Percentiles rank a stretch among this genome's conserved stretches.
Conservation (phyloP, 1,140 invertebrate genomes). For the Atta cephalotes region DNA sequence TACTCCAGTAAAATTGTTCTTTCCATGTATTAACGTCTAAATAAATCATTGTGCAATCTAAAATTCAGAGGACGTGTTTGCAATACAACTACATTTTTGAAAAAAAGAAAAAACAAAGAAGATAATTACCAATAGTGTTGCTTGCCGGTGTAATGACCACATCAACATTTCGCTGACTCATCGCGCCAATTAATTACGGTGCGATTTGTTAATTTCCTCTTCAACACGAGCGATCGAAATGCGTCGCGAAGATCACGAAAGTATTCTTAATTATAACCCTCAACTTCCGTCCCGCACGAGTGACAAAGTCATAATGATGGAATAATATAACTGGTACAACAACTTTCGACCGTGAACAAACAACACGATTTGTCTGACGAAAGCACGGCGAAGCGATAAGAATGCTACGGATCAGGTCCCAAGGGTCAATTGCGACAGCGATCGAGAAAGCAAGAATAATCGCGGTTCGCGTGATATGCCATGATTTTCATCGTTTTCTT, state of each 20-base stretch:
- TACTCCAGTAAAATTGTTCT: too few species aligned
- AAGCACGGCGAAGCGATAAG: conserved; percentile 68
- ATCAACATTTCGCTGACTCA: conserved; percentile 47
- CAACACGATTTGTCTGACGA: conserved; percentile 33
- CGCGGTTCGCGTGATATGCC: conserved; percentile 13
- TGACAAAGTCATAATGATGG: conserved; percentile 48
- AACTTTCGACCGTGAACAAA: conserved; percentile 54
- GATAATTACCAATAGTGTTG: conserved; percentile 60
- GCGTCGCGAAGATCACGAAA: not conserved
- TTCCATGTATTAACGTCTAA: not conserved
- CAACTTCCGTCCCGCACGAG: conserved; percentile 22
- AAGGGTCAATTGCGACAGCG: conserved; percentile 70
- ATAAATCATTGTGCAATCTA: not conserved
- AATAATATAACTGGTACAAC: not conserved
- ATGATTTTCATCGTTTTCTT: not conserved
- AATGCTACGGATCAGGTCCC: conserved; percentile 46
- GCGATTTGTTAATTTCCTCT: not conserved
- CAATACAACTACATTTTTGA: not conserved
- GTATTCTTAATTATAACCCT: not conserved
- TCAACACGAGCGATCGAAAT: not conserved
- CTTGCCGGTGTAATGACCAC: conserved; percentile 21
- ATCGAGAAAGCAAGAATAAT: conserved; percentile 32
- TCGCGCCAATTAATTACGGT: not conserved
- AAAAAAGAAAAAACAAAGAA: not conserved
- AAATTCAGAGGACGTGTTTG: not conserved